Evolutionary conservation across 2,113 vertebrate genomes (phyloP).

Genomic region (Crotophaga sulcirostris): DNA sequence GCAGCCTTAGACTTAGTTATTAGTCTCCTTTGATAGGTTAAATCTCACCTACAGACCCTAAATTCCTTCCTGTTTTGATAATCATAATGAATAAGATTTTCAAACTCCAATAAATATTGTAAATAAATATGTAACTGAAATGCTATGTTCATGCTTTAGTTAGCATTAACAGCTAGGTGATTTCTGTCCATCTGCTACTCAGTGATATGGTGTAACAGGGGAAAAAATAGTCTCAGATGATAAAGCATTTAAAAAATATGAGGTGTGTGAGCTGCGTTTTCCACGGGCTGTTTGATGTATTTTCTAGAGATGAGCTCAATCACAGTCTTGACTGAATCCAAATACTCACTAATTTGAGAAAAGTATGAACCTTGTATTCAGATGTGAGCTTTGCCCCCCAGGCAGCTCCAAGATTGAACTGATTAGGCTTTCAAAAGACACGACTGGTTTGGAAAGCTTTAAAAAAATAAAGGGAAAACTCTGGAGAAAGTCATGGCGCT

Average conservation of each 20-base stretch:
- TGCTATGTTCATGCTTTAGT: background rate
- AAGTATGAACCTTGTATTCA: slow-evolving; percentile 59
- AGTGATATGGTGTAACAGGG: background rate
- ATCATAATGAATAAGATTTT: background rate
- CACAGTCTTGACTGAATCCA: slow-evolving; percentile 23
- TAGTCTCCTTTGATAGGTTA: background rate
- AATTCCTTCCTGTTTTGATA: background rate
- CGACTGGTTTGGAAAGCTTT: background rate
- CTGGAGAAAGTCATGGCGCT: slow-evolving; percentile 14
- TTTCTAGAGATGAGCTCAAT: slow-evolving; percentile 51
- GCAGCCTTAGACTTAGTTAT: background rate
- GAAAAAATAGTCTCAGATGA: background rate
- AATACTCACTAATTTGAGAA: slow-evolving; percentile 60
- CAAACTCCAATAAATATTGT: background rate
- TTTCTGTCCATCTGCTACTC: background rate
- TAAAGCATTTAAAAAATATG: background rate
- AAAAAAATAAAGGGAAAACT: background rate
- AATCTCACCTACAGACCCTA: background rate
- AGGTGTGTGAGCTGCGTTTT: slow-evolving; percentile 38
- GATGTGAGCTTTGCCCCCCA: slow-evolving; percentile 55
- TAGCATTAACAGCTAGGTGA: background rate
- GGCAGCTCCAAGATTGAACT: slow-evolving; percentile 27
- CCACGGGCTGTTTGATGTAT: slow-evolving; percentile 20
- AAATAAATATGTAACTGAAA: background rate
- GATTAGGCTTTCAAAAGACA: slow-evolving; percentile 46